These are phyloP conservation scores for Cancer borealis DNA, from an alignment of 2,888 invertebrate genomes.

Conservation along the genomic window DNA sequence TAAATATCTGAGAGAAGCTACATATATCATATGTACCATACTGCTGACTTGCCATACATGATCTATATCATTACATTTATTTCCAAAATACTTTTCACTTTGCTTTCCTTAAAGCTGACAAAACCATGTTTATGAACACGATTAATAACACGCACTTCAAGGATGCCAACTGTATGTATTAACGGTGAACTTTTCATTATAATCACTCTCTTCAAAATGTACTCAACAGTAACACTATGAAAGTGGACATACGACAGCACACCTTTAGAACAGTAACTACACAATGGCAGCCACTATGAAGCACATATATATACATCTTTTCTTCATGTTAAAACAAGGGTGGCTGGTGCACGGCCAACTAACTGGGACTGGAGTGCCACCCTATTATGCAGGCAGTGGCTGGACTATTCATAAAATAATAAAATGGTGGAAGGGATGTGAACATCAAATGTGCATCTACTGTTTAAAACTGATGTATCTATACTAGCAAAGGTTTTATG, in stretches of 20 bases:
- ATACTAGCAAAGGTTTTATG: not conserved
- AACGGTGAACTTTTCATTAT: no score
- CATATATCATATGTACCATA: no score
- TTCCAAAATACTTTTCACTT: no score
- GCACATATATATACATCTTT: not conserved
- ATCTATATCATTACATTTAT: no score
- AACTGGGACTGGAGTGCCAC: not conserved
- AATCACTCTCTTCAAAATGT: not conserved
- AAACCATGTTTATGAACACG: no score
- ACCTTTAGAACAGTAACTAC: not conserved
- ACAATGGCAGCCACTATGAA: not conserved
- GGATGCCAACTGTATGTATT: no score
- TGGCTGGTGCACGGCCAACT: not conserved
- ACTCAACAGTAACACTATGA: not conserved
- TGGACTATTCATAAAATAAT: not conserved
- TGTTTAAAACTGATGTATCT: not conserved
- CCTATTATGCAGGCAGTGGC: constrained; percentile 15
- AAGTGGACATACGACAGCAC: not conserved
- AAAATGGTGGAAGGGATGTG: not conserved
- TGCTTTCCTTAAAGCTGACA: no score
- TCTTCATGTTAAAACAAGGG: not conserved
- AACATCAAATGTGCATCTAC: constrained; percentile 18
- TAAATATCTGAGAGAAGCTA: no score
- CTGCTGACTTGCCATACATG: no score
- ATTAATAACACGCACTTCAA: no score